Percentiles rank a stretch among this genome's conserved stretches.
phyloP scores from a whole-genome alignment of 1,140 invertebrate genomes.

The Cotesia vestalis region DNA sequence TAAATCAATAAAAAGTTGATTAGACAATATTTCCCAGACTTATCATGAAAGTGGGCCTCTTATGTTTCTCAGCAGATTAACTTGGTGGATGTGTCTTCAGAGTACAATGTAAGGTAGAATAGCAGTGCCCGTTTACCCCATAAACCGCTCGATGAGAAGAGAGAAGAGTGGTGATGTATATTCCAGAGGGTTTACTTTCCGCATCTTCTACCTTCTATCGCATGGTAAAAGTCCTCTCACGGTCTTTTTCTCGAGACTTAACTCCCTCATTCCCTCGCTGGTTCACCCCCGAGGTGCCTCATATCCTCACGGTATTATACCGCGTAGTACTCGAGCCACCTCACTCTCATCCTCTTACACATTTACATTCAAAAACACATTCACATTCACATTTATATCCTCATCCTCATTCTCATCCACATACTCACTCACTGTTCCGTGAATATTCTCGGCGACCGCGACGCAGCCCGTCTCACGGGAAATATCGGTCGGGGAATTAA shows the following conservation, averaged over 20 bases:
- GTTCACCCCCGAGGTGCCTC: background rate
- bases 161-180: background rate
- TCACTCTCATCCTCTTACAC: constrained; percentile 18
- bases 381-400: constrained; percentile 22
- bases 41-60: constrained; percentile 9
- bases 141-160: background rate
- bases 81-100: background rate
- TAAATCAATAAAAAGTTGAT: no score
- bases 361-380: constrained; percentile 22
- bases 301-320: no score
- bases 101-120: no score
- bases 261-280: background rate
- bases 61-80: no score
- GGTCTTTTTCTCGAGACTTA: constrained; percentile 24
- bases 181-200: constrained; percentile 34
- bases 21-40: no score
- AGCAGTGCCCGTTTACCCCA: background rate
- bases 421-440: constrained; percentile 25
- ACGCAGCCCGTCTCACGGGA: constrained; percentile 34
- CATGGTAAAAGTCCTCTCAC: no score
- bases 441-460: constrained; percentile 33
- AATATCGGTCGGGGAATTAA: constrained; percentile 35
- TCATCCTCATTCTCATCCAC: background rate
- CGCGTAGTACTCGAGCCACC: no score
- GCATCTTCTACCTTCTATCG: constrained; percentile 29